These are phyloP conservation scores for Acrocephalus scirpaceus DNA, from an alignment of 2,797 vertebrate species.

Conservation along the genomic window DNA sequence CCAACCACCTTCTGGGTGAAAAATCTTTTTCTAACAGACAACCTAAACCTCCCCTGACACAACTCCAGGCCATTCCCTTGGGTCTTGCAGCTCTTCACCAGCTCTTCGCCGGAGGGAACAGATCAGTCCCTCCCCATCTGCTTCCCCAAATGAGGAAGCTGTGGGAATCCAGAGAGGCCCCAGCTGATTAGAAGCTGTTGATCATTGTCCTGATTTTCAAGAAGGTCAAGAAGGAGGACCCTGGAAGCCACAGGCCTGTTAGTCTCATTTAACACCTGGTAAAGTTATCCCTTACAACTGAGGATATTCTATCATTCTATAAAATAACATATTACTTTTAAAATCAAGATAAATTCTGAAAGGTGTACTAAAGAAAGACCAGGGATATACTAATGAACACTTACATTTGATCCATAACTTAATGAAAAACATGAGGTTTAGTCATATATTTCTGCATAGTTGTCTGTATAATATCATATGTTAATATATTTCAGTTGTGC, in stretches of 20 bases:
- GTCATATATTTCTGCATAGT: background rate
- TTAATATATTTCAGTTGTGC: conserved; percentile 19
- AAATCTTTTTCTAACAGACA: background rate
- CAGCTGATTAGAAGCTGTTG: background rate
- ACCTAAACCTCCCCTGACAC: background rate
- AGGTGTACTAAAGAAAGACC: background rate
- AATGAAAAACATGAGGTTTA: background rate
- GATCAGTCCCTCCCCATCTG: background rate
- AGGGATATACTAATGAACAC: background rate
- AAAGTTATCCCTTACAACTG: background rate
- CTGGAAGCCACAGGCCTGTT: background rate
- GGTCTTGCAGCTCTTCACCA: background rate
- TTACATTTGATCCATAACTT: background rate
- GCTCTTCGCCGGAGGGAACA: background rate
- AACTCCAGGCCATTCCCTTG: background rate
- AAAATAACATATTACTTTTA: background rate
- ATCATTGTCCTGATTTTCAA: background rate
- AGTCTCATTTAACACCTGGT: background rate
- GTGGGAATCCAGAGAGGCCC: background rate
- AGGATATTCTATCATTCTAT: background rate
- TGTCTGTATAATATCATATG: background rate
- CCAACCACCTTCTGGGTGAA: background rate
- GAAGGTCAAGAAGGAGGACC: background rate
- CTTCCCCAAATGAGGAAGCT: background rate
- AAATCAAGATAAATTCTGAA: background rate